These are phyloP conservation scores for Zoroaster sp. DNA, from an alignment of 53 echinoderm and acorn worm genomes.

Conservation along the genomic window DNA sequence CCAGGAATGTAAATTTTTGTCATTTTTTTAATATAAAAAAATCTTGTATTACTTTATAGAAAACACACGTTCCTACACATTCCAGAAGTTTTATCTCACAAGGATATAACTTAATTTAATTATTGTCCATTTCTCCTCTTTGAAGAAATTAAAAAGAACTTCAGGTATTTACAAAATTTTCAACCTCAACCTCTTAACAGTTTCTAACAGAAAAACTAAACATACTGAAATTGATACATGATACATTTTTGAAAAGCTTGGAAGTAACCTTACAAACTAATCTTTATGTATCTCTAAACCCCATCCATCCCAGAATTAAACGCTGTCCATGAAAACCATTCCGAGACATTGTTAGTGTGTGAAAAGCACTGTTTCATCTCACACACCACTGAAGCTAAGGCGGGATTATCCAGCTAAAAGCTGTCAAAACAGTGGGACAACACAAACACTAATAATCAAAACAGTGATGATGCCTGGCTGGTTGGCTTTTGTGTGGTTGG, in stretches of 20 bases:
- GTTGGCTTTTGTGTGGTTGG: neutral
- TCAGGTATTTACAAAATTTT: too few species aligned
- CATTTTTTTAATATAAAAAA: too few species aligned
- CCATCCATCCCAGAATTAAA: neutral
- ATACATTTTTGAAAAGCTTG: neutral
- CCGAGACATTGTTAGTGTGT: neutral
- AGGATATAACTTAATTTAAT: too few species aligned
- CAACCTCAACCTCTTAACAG: too few species aligned
- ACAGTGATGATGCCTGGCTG: neutral
- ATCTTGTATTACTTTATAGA: too few species aligned
- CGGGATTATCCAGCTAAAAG: neutral
- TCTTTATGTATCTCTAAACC: neutral
- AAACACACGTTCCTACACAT: too few species aligned
- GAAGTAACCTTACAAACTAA: neutral
- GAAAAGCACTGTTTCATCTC: conserved; percentile 30
- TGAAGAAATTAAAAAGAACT: too few species aligned
- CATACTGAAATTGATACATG: too few species aligned
- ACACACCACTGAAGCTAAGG: neutral
- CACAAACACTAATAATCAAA: neutral
- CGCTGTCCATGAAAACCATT: neutral
- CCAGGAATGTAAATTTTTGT: too few species aligned
- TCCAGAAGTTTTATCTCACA: too few species aligned
- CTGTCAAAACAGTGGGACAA: conserved; percentile 26
- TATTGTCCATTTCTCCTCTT: too few species aligned
- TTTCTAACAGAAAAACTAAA: too few species aligned